Conservation (phyloP, 92 coral and sea anemone species). For the Epizoanthus stellaris region DNA sequence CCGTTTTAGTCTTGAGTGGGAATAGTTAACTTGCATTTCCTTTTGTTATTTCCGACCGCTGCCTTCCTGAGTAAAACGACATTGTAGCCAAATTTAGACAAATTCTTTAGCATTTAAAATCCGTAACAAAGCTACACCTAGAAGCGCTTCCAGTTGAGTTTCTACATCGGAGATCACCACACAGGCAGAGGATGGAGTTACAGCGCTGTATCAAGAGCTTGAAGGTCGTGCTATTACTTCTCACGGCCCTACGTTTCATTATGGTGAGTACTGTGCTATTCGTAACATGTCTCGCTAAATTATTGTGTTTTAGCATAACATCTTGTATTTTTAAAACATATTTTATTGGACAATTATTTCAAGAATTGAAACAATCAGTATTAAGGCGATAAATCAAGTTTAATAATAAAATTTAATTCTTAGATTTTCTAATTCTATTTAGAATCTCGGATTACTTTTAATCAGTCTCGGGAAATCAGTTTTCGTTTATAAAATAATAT, state of each 20-base stretch:
- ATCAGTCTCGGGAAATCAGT: too few relatives aligned
- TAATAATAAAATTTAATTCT: too few relatives aligned
- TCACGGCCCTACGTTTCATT: slow-evolving; percentile 14
- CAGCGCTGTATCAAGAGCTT: neutral
- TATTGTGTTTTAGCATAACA: too few relatives aligned
- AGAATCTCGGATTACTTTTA: too few relatives aligned
- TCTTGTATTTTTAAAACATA: too few relatives aligned
- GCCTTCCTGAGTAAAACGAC: neutral
- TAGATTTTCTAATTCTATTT: too few relatives aligned
- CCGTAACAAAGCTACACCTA: neutral
- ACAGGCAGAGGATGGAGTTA: neutral
- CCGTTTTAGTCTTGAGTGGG: neutral
- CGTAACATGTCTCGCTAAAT: too few relatives aligned
- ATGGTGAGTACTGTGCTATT: neutral
- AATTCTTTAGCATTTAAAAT: slow-evolving; percentile 1
- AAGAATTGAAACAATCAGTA: too few relatives aligned
- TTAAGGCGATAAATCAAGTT: too few relatives aligned
- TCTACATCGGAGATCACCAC: neutral
- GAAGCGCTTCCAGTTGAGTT: neutral
- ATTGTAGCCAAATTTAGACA: neutral
- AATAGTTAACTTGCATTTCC: neutral
- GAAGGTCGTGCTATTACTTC: neutral
- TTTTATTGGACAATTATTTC: too few relatives aligned
- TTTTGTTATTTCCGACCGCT: slow-evolving; percentile 9
- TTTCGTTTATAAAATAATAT: too few relatives aligned